Percentiles rank a stretch among this genome's conserved stretches.
Evolutionary conservation across 2,797 vertebrate genomes (phyloP).

Genomic region (Trachops cirrhosus): DNA sequence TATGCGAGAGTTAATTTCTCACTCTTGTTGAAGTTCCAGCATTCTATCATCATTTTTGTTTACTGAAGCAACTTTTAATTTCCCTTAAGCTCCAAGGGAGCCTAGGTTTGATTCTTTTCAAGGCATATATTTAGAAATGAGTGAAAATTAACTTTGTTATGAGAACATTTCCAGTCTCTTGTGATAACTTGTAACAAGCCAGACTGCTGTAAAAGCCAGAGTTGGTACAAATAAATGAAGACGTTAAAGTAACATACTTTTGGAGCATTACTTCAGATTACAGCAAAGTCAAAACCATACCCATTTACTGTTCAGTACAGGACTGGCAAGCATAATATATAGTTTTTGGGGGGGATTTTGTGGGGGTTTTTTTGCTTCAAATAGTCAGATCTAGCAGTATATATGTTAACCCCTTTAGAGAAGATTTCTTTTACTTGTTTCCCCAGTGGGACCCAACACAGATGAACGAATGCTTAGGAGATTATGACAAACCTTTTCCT

Average conservation of each 20-base stretch:
- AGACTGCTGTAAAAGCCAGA: conserved; percentile 12
- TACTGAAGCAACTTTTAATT: neutral
- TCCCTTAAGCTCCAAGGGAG: neutral
- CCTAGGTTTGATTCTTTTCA: neutral
- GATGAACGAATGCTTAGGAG: neutral
- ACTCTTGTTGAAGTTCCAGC: neutral
- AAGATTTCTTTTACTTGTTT: neutral
- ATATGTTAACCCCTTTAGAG: neutral
- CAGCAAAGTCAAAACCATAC: neutral
- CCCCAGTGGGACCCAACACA: neutral
- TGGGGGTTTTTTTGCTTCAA: neutral
- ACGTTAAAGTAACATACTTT: neutral
- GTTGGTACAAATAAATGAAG: conserved; percentile 15
- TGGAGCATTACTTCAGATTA: conserved; percentile 4
- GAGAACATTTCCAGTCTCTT: conserved; percentile 20
- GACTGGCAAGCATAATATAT: neutral
- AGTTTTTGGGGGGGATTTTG: neutral
- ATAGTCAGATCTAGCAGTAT: neutral
- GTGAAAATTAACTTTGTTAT: conserved; percentile 43
- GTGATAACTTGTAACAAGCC: neutral
- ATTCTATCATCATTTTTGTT: neutral
- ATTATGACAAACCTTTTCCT: neutral
- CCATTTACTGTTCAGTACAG: neutral
- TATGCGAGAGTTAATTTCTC: neutral
- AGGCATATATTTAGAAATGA: neutral